A percentile compares a stretch with the other conserved stretches of the same genome.
phyloP scores from a whole-genome alignment of 1,140 invertebrate species.

The Scaptomyza pallida region DNA sequence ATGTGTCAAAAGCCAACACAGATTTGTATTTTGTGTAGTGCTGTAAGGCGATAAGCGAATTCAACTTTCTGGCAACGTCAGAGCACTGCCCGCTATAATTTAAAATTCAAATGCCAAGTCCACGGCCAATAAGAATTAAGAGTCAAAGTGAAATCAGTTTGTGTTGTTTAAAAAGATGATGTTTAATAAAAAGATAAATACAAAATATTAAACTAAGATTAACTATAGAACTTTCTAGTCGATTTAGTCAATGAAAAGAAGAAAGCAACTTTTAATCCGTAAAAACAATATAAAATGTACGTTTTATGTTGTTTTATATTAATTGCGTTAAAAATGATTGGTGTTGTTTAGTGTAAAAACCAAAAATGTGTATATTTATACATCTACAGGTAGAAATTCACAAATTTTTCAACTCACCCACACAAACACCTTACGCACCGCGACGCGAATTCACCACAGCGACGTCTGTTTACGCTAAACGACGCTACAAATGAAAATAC shows the following conservation, averaged over 20 bases:
- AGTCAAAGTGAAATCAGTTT: neutral
- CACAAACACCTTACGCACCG: constrained; percentile 59
- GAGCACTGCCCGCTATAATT: neutral
- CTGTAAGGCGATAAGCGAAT: neutral
- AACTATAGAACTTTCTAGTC: no score
- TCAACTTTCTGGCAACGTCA: neutral
- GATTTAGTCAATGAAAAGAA: no score
- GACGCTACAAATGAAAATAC: constrained; percentile 46
- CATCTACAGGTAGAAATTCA: constrained; percentile 49
- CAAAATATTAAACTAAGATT: no score
- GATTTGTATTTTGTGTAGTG: neutral
- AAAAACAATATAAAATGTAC: no score
- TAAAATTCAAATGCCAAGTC: neutral
- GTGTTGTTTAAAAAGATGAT: neutral
- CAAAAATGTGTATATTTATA: constrained; percentile 3
- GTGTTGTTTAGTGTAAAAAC: constrained; percentile 5
- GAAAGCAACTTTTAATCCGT: no score
- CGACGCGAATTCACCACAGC: constrained; percentile 55
- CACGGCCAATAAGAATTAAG: neutral
- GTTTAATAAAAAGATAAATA: neutral
- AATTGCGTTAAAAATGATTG: neutral
- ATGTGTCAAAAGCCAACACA: neutral
- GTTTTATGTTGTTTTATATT: neutral
- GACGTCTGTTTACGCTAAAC: constrained; percentile 40
- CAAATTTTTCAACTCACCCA: constrained; percentile 44